These are phyloP conservation scores for Mesoligia furuncula DNA, from an alignment of 2,888 invertebrate species.

Conservation along the genomic window DNA sequence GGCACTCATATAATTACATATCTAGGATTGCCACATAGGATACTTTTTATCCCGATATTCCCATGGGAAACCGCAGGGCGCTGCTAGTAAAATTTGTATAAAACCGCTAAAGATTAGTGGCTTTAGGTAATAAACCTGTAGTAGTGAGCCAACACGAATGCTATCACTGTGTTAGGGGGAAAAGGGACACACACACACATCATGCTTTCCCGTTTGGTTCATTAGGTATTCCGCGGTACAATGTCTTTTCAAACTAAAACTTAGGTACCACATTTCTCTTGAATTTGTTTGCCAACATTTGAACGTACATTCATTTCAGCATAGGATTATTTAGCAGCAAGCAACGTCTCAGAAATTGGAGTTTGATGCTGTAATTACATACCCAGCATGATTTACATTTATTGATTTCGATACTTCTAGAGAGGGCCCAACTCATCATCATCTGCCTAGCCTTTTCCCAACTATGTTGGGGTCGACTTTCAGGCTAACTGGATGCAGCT, in stretches of 20 bases:
- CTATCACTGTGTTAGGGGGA: not conserved
- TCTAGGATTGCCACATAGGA: too few relatives aligned
- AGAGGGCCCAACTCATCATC: not conserved
- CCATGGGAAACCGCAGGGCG: too few relatives aligned
- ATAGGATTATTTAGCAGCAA: not conserved
- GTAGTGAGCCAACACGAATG: not conserved
- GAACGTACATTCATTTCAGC: not conserved
- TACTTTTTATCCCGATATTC: too few relatives aligned
- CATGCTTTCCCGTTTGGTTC: not conserved
- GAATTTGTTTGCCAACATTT: not conserved
- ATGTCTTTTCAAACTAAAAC: not conserved
- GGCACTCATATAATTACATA: too few relatives aligned
- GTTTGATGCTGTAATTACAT: not conserved
- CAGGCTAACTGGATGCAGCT: too few relatives aligned
- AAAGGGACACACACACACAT: not conserved
- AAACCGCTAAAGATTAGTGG: not conserved
- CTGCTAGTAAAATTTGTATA: not conserved
- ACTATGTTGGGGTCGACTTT: too few relatives aligned
- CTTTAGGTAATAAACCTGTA: not conserved
- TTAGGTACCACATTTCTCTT: not conserved
- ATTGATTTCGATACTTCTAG: conserved; percentile 3
- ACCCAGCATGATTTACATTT: not conserved
- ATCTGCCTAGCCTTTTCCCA: too few relatives aligned
- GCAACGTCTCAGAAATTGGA: too few relatives aligned
- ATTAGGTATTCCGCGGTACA: not conserved